Base-by-base conservation (phyloP, 2,888 invertebrate species). In the Seira ritae region DNA sequence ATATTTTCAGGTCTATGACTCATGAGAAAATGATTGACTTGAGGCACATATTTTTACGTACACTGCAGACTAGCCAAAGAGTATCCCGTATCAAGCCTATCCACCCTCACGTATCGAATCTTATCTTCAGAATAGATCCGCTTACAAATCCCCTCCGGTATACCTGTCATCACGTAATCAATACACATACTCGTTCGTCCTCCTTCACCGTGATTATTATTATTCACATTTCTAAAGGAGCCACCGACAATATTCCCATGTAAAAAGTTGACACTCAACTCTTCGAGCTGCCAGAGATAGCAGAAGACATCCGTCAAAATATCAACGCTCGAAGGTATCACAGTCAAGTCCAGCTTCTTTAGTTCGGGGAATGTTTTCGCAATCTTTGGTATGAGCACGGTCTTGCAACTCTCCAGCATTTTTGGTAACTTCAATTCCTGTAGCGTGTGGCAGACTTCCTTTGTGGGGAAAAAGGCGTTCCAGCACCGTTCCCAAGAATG, bases 381-480 rank as follows among this genome's bases (percentile, higher is more conserved):
- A 37, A 84, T 80, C 37, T 76, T 79, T 67, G 78, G 75, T 71
- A 84, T 76, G n/a, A 84, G 50, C 6, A 46, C 24, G 3, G 20
- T 37, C 24, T 42, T 42, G 42, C 60, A 12, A 55, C 60, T 75
- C 31, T 74, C 80, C 60, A 75, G 19, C 62, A 79, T 50, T 71
- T 84, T 84, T 80, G 84, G 84, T 84, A 84, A 80, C 84, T 76
- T 84, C 20, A 84, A 68, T 70, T 84, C 84, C 22, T 71, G 70
- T 6, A 84, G 55, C 12, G 84, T 75, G 20, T 75, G 66, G 55
- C 81, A 81, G 55, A 76, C 80, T 22, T 67, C 75, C 42, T 84
- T 70, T 17, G 15, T 8, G 8, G 75, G 75, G 31, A 84, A 76
- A 60, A 84, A 84, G 8, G 70, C 62, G 19, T 74, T 70, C 75